Base-by-base conservation (phyloP, 2,113 vertebrate species). In the Tympanuchus pallidicinctus region DNA sequence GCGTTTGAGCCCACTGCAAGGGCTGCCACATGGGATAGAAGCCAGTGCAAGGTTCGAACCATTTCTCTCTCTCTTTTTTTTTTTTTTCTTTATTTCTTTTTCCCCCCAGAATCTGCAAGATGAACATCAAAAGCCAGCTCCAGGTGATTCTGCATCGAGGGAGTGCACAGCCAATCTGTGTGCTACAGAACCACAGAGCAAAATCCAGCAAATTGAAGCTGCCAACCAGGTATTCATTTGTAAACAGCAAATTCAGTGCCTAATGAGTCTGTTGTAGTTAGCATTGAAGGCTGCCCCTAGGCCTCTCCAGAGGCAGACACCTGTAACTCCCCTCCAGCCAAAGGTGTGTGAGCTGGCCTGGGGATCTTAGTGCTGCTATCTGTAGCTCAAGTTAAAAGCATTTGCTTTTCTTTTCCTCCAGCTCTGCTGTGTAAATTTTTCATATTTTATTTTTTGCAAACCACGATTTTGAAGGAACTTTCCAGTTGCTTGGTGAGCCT, bases 171-270 rank as follows among this genome's bases (percentile, higher is more conserved):
- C 95, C 0, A 86, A 98, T 78, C 96, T 98, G 77, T 78, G 93
- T 87, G 90, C 97, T 90, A 96, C 97, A 63, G 98, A 98, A 93
- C 97, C 98, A 61, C 98, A 98, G 96, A 95, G 97, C 71, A 98
- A 98, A 97, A 95, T 98, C 96, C 97, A 97, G 88, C 97, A 98
- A 45, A 97, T 96, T 14, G 98, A 99, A 88, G 84, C 95, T 90
- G 96, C 96, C 95, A 99, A 98, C 96, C 98, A 99, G 99, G 99
- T 99, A 97, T 69, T 74, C 82, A 45, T 86, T 43, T 34, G n/a
- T 21, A 24, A 52, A 30, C 25, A 65, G 54, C n/a, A 72, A 14
- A 38, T 65, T 38, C 10, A 25, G 21, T n/a, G n/a, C 34, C 15
- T 45, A 24, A 19, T 30, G 21, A 71, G 27, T 32, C 24, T 71